Base-by-base conservation (phyloP, 1,140 invertebrate genomes). In the Hycleus cichorii region DNA sequence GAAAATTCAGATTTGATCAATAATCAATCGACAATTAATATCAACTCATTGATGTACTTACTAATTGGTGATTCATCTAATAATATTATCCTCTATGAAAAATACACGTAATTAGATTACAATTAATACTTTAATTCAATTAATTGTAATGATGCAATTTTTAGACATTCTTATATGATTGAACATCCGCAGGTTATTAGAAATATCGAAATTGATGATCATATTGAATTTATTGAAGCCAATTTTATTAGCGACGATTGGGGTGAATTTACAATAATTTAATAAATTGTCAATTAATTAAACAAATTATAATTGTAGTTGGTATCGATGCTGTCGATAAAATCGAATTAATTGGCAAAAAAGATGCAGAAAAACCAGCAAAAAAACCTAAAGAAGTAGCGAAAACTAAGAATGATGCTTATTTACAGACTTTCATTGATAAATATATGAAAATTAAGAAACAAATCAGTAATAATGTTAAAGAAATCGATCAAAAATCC, bases 241-340 rank as follows among this genome's bases (percentile, higher is more conserved):
- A 47, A 66, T 56, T 68, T 68, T 50, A 62, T 71, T 8, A 71
- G 68, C 45, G 65, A 69, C 27, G 59, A 68, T 54, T 69, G 65
- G 64, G 67, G 68, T 71, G 26, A 63, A 66, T 25, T 52, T 18
- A 10, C 44, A 43, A n/a, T 39, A 7, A 39, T 18, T 18, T 18
- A 18, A 18, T 18, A 18, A 18, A 18, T 18, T 42, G 7, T 39
- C 11, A n/a, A 39, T 39, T 47, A 39, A 8, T 54, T 48, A 12
- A n/a, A 12, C 25, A 27, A 6, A 32, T 38, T 45, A 27, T 24
- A 59, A 57, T 50, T 60, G 12, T 48, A 64, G 63, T 62, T 46
- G 63, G 63, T 3, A 58, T 64, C n/a, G 63, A 64, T 44, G 59
- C 60, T 26, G 46, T 45, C 12, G 44, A 39, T 18, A 55, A 47